A percentile compares a stretch with the other conserved stretches of the same genome.
These are phyloP conservation scores for Sycophaga agraensis DNA, from an alignment of 1,140 invertebrate species.

Conservation along the genomic window DNA sequence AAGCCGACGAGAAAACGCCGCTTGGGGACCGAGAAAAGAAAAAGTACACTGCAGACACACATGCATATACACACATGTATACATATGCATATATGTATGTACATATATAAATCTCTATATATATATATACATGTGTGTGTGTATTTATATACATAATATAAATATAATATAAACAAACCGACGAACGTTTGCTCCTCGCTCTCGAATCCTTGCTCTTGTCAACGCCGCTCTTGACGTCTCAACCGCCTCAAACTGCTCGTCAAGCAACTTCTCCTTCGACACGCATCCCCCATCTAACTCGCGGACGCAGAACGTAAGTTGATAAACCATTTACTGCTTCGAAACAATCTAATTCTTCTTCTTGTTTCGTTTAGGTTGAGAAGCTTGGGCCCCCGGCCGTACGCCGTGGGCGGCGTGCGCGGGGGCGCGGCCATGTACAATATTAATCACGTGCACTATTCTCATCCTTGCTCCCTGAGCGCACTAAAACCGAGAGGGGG, in stretches of 20 bases:
- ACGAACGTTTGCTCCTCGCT: constrained; percentile 36
- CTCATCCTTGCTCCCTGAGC: not conserved
- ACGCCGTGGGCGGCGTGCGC: not conserved
- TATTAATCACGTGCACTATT: constrained; percentile 1
- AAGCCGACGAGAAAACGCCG: not conserved
- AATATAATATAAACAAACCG: constrained; percentile 6
- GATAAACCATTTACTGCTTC: constrained; percentile 28
- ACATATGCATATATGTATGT: not conserved
- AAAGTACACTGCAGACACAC: not conserved
- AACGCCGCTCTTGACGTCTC: constrained; percentile 33
- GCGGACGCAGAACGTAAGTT: constrained; percentile 29
- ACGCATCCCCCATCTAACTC: constrained; percentile 4
- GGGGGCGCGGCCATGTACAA: constrained; percentile 13
- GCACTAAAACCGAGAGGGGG: too few species aligned
- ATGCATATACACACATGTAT: not conserved
- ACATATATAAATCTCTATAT: not conserved
- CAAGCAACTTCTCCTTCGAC: not conserved
- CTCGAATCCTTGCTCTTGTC: constrained; percentile 44
- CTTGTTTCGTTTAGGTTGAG: constrained; percentile 28
- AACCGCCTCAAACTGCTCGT: constrained; percentile 17
- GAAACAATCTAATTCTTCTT: constrained; percentile 29
- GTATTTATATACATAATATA: constrained; percentile 2
- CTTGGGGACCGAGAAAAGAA: not conserved
- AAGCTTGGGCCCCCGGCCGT: not conserved
- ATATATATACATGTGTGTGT: not conserved